A percentile compares a stretch with the other conserved stretches of the same genome.
Evolutionary conservation across 2,888 invertebrate species (phyloP).

Genomic region (Lissocephala sabroskyi): DNA sequence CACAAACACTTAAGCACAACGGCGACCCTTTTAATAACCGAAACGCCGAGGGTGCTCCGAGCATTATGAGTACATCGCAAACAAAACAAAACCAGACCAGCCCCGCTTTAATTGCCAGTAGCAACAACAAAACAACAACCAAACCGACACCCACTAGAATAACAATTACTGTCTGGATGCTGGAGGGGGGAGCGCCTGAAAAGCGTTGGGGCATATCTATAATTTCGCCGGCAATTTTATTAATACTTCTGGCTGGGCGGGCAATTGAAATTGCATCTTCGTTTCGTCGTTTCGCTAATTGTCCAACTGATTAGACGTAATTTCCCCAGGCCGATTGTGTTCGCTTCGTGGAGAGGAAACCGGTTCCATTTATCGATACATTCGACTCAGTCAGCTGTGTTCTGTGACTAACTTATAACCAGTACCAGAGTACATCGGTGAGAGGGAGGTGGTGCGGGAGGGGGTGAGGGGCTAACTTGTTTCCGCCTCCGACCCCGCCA

Average conservation of each 20-base stretch:
- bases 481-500: background rate
- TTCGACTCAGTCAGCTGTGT: background rate
- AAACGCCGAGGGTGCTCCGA: too few species aligned
- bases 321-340: background rate
- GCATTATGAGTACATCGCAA: too few species aligned
- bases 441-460: too few species aligned
- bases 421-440: background rate
- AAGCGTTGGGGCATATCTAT: background rate
- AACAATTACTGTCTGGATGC: background rate
- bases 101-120: background rate
- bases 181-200: background rate
- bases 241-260: too few species aligned
- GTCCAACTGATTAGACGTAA: background rate
- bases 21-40: too few species aligned
- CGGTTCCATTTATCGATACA: background rate
- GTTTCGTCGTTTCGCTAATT: background rate
- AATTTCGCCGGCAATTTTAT: background rate
- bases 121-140: background rate
- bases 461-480: background rate
- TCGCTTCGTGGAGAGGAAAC: background rate
- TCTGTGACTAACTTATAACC: background rate
- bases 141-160: background rate
- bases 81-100: background rate
- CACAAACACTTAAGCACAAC: too few species aligned
- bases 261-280: constrained; percentile 1